A percentile compares a stretch with the other conserved stretches of the same genome.
phyloP scores from a whole-genome alignment of 1,140 invertebrate species.

The Callitettix versicolor region DNA sequence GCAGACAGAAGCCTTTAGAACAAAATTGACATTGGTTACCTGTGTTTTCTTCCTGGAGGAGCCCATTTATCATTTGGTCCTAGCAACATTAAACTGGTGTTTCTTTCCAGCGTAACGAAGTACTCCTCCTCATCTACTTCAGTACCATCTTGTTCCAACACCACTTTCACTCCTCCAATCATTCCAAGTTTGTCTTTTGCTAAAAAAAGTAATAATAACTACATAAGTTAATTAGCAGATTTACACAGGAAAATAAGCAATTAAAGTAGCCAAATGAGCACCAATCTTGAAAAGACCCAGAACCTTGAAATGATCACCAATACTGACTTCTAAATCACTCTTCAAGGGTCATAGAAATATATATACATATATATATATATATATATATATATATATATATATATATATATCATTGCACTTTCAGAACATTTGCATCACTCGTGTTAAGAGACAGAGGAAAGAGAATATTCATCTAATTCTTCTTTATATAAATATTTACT shows the following conservation, averaged over 20 bases:
- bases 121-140: conserved; percentile 84
- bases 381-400: too few relatives aligned
- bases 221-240: not conserved
- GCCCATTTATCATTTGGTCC: conserved; percentile 28
- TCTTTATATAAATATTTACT: too few relatives aligned
- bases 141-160: conserved; percentile 72
- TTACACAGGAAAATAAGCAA: not conserved
- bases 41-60: conserved; percentile 18
- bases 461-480: too few relatives aligned
- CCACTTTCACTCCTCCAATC: conserved; percentile 51
- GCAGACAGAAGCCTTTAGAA: too few relatives aligned
- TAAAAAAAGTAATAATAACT: conserved; percentile 13
- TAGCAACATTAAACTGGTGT: conserved; percentile 70
- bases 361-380: too few relatives aligned
- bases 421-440: too few relatives aligned
- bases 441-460: too few relatives aligned
- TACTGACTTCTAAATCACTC: too few relatives aligned
- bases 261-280: not conserved
- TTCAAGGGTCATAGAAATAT: too few relatives aligned
- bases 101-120: conserved; percentile 69
- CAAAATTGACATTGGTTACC: conserved; percentile 10
- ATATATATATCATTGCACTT: too few relatives aligned
- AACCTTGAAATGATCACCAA: too few relatives aligned
- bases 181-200: conserved; percentile 47
- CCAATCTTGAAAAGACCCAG: too few relatives aligned